Base-by-base conservation (phyloP, 2,888 invertebrate species). In the Byasa hedistus region DNA sequence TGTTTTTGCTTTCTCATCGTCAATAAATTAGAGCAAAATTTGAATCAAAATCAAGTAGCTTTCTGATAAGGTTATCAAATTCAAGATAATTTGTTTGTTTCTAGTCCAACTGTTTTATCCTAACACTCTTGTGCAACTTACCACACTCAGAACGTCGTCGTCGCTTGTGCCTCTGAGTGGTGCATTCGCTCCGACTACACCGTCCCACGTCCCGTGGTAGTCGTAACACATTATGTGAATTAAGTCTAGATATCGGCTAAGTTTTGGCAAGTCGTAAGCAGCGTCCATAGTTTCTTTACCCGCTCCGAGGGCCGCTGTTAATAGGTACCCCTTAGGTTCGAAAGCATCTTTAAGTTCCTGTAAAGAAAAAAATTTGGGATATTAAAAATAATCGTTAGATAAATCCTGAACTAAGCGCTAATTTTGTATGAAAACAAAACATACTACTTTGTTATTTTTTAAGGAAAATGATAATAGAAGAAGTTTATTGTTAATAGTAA, bases 181-280 rank as follows among this genome's bases (percentile, higher is more conserved):
- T 0, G 97, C 95, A 79, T 97, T 97, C 15, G 96, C 94, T 0
- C 96, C 95, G 0, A 96, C 94, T 66, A 89, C 91, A 0, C 91
- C 91, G 74, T 97, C 96, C 97, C 97, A 97, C 8, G 95, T 93
- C 0, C 97, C 97, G 73, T 97, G 96, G 82, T 97, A 97, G 83
- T 98, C 97, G 81, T 98, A 98, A 69, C 96, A 95, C 97, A 97
- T 97, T 80, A 97, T 93, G 74, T 97, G 96, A 51, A 97, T 93
- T 65, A 93, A 94, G 80, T 96, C 95, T 54, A 96, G 81, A 78
- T 95, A 94, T 0, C 93, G 84, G 21, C 94, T 93, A 19, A 98
- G 87, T 70, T 94, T 93, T 8, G 93, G 89, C 19, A 98, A 92
- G 80, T 97, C 95, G 77, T 98, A 98, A 0, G 95, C 96, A 1